Evolutionary conservation across 2,113 vertebrate species (phyloP), one percentile per base, ranked within the genome.

Genomic region (Epinephelus moara): DNA sequence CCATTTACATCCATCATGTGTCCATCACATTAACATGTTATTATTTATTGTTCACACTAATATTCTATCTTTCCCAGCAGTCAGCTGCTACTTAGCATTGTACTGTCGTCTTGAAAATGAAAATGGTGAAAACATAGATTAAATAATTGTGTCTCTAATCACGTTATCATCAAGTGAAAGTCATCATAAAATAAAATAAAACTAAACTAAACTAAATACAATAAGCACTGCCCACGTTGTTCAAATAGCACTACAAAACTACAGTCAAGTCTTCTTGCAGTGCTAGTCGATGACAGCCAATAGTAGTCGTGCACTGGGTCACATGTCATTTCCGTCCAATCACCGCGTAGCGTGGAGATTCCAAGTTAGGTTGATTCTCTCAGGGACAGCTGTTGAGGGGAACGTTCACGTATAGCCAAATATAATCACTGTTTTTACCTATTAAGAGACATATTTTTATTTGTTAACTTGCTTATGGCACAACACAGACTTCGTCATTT

Each of bases 251-350:
- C 77, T 75, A 81, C 52, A 84, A 88, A 80, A 85, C 83, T 88
- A 76, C 74, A 81, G 6, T 76, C 63, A 85, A 76, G 82, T 56
- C 0, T 6, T 69, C 9, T 69, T 76, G 55, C 27, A 2, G 13
- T 37, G 73, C 50, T 13, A 45, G 0, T 30, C 1, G 3, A 3
- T 2, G 0, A 0, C 0, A 85, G 3, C 89, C 84, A 92, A 91
- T 91, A 1, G 5, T 1, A 3, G 50, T 14, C 7, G 0, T 15
- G 9, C 0, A 1, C 1, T 3, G 0, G 5, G 13, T 78, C 88
- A 92, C 84, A 2, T 82, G 82, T 10, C 2, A 3, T 3, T 53
- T 67, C 4, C 27, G 59, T 4, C 92, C 88, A 93, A 94, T 94
- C 1, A 15, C 1, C 76, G 59, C 40, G 19, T 0, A 75, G 30